Evolutionary conservation across 2,797 vertebrate species (phyloP).

Genomic region (Etheostoma perlongum): DNA sequence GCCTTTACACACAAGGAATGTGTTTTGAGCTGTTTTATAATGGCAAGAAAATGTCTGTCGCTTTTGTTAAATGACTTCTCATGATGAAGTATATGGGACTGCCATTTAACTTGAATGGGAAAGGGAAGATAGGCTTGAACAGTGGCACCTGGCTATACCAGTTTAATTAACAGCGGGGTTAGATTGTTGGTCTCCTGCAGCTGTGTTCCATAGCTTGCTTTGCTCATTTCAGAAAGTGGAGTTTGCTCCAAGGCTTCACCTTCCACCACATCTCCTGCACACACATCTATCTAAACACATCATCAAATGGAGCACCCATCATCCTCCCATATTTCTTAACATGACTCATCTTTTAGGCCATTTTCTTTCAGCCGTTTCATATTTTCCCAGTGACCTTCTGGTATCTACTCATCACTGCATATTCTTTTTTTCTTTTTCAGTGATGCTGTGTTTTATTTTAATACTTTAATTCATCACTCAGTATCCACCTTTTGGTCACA

Average conservation of each 20-base stretch:
- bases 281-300: constrained; percentile 35
- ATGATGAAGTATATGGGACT: constrained; percentile 9
- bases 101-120: constrained; percentile 14
- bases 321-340: constrained; percentile 6
- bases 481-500: constrained; percentile 39
- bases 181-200: constrained; percentile 41
- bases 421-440: not conserved
- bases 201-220: constrained; percentile 67
- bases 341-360: not conserved
- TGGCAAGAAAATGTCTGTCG: not conserved
- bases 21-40: constrained; percentile 13
- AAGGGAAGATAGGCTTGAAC: constrained; percentile 13
- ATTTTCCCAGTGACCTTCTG: constrained; percentile 19
- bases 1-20: constrained; percentile 5
- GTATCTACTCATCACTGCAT: constrained; percentile 14
- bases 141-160: constrained; percentile 23
- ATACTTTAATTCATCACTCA: constrained; percentile 41
- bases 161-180: constrained; percentile 27
- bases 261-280: constrained; percentile 34
- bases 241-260: constrained; percentile 50
- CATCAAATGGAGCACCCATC: constrained; percentile 19
- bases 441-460: constrained; percentile 23
- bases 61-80: constrained; percentile 17
- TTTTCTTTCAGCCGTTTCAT: constrained; percentile 32
- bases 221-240: constrained; percentile 62